These are phyloP conservation scores for Spicauda simplicius DNA, from an alignment of 2,888 invertebrate genomes.

Conservation along the genomic window DNA sequence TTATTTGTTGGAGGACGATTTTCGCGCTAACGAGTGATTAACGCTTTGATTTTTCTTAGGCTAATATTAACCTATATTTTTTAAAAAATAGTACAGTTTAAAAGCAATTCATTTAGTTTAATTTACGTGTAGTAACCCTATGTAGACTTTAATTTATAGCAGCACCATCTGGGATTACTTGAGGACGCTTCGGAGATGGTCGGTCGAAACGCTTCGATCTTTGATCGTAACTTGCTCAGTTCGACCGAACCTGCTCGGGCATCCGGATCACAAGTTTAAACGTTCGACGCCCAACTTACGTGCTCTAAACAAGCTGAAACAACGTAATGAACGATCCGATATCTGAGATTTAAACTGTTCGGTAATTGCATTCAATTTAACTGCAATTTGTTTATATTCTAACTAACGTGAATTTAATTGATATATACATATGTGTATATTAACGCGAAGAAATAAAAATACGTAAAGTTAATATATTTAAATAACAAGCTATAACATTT, in stretches of 20 bases:
- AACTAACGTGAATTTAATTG: no score
- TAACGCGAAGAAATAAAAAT: no score
- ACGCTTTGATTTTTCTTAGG: no score
- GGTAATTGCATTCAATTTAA: not conserved
- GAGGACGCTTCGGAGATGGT: conserved; percentile 63
- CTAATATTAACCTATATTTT: no score
- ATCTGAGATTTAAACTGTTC: conserved; percentile 5
- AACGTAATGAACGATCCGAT: conserved; percentile 15
- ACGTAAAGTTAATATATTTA: no score
- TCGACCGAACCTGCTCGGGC: conserved; percentile 31
- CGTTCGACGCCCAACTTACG: conserved; percentile 19
- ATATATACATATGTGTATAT: no score
- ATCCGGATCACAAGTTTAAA: conserved; percentile 25
- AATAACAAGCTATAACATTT: no score
- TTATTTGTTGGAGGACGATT: no score
- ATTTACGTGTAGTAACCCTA: no score
- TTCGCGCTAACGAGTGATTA: no score
- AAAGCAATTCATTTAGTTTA: no score
- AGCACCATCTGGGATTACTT: conserved; percentile 73
- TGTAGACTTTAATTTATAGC: conserved; percentile 61
- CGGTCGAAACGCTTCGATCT: conserved; percentile 46
- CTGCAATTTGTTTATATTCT: not conserved
- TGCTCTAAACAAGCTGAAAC: conserved; percentile 21
- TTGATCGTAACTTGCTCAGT: conserved; percentile 41
- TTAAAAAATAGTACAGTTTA: no score